Evolutionary conservation across 2,888 invertebrate species (phyloP), one percentile per base, ranked within the genome.

Genomic region (Anodontia alba): DNA sequence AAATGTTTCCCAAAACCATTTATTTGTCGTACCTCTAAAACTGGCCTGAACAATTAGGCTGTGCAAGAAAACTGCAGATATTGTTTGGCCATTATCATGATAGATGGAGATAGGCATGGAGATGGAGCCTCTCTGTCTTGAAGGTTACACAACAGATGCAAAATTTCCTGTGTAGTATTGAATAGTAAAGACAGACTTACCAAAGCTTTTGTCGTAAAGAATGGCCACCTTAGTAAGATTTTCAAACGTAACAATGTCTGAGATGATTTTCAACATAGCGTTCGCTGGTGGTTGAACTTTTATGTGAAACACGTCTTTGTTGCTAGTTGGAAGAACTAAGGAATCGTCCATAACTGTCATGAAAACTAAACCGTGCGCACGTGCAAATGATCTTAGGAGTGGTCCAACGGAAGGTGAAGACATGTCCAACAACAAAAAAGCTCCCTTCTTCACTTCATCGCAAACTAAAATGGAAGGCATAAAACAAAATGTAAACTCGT

Each of bases 181-280:
- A n/a, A n/a, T n/a, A n/a, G n/a, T n/a, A n/a, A n/a, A n/a, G n/a
- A 42, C 15, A 42, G 8, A 93, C 96, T 92, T 94, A 97, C 97
- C 96, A 93, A 98, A 98, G 54, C 96, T 96, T 38, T 97, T 96
- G 91, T 99, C 98, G 93, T 97, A 98, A 66, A 99, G 95, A 71
- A 99, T 97, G 12, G 98, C 98, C 15, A 98, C 98, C 93, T 98
- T 98, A 0, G 97, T 97, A 76, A 98, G 97, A 92, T 98, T 98
- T 95, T 98, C 97, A 86, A 96, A 96, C 0, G 96, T 95, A 8
- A 98, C 97, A 87, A 99, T 96, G 54, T 97, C 97, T 78, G 98
- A 95, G 0, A 99, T 96, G 0, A 97, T 96, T 94, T 98, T 97
- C 0, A 98, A 97, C 84, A 98, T 87, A 29, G 81, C 82, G 0